A percentile compares a stretch with the other conserved stretches of the same genome.
Conservation (phyloP, 2,113 vertebrate species). For the Perccottus glenii region DNA sequence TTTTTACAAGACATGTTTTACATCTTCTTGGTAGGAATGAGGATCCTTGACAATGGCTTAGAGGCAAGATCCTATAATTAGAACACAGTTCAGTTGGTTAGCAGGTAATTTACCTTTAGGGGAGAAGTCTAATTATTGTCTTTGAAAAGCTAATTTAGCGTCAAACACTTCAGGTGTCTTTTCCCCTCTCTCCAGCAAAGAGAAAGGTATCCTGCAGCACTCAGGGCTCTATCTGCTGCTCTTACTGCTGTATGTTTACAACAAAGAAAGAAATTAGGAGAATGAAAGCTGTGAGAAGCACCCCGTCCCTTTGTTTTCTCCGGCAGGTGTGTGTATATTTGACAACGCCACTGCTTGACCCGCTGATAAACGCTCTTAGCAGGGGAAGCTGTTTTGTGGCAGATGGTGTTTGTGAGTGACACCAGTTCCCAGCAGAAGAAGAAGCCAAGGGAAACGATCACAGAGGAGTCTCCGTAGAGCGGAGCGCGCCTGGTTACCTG, state of each 20-base stretch:
- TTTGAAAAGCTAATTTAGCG: constrained; percentile 84
- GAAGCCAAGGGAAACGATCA: constrained; percentile 78
- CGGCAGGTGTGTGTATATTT: constrained; percentile 48
- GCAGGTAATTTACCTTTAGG: constrained; percentile 86
- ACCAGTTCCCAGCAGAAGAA: constrained; percentile 84
- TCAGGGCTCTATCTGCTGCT: constrained; percentile 26
- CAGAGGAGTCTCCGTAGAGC: constrained; percentile 77
- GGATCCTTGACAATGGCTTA: constrained; percentile 69
- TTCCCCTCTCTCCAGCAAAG: constrained; percentile 70
- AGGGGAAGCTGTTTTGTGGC: constrained; percentile 78
- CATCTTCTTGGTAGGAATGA: constrained; percentile 69
- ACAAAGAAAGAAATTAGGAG: constrained; percentile 43
- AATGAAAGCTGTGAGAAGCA: constrained; percentile 17
- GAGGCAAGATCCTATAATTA: constrained; percentile 82
- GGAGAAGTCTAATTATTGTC: constrained; percentile 84
- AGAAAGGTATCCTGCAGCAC: constrained; percentile 73
- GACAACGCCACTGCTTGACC: constrained; percentile 56
- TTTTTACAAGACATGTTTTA: constrained; percentile 68
- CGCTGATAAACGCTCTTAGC: constrained; percentile 72
- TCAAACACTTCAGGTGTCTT: constrained; percentile 83
- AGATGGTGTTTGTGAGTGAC: constrained; percentile 87
- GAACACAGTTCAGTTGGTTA: constrained; percentile 82
- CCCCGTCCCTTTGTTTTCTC: constrained; percentile 33
- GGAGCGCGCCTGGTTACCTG: constrained; percentile 75
- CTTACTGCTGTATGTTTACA: constrained; percentile 62